Percentiles rank a stretch among this genome's conserved stretches.
phyloP scores from a whole-genome alignment of 2,797 vertebrate species.

The Tokudaia muenninki region DNA sequence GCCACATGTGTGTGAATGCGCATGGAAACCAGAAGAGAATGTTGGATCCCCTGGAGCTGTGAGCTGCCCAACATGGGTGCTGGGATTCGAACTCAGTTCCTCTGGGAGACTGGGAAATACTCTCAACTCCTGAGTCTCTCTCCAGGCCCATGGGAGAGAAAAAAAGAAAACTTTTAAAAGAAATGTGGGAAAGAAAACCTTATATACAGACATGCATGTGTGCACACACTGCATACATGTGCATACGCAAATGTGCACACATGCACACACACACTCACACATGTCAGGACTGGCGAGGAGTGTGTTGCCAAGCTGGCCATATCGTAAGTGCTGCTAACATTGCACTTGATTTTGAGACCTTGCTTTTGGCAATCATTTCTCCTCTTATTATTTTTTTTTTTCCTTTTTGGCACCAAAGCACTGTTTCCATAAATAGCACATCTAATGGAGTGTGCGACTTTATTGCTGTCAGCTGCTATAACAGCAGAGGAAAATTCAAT shows the following conservation, averaged over 20 bases:
- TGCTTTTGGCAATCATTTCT: slow-evolving; percentile 72
- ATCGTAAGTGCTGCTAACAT: slow-evolving; percentile 10
- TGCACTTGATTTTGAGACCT: not conserved
- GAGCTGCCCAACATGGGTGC: not conserved
- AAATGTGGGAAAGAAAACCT: not conserved
- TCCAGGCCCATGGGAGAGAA: not conserved
- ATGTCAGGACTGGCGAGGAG: not conserved
- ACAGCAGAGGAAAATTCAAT: slow-evolving; percentile 80
- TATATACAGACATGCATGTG: not conserved
- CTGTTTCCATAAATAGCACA: slow-evolving; percentile 83
- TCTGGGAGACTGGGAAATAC: not conserved
- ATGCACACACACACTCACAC: not conserved
- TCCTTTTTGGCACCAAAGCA: slow-evolving; percentile 76
- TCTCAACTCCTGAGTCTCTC: not conserved
- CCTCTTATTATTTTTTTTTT: slow-evolving; percentile 52
- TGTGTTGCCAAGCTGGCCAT: not conserved
- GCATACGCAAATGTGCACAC: rapidly evolving
- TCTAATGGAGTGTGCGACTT: slow-evolving; percentile 86
- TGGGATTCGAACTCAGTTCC: not conserved
- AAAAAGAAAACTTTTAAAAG: not conserved
- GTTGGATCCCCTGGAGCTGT: not conserved
- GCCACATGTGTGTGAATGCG: not conserved
- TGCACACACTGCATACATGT: rapidly evolving
- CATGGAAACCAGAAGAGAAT: not conserved
- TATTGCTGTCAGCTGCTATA: slow-evolving; percentile 83